phyloP scores from a whole-genome alignment of 2,113 vertebrate genomes.

The Varanus salvator region DNA sequence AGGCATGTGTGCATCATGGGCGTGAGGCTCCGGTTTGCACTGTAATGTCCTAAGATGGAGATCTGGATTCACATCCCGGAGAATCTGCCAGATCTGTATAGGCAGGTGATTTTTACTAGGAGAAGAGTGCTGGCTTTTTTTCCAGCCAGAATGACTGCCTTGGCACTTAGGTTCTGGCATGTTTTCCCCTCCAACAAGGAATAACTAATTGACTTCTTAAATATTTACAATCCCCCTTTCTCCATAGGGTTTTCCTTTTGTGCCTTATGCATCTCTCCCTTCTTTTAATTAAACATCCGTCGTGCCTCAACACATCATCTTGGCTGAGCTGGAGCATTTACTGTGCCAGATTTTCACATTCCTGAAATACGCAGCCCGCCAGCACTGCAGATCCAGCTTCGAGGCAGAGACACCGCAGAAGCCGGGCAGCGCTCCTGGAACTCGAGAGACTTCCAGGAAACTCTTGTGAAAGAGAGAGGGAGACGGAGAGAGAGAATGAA shows the following conservation, averaged over 20 bases:
- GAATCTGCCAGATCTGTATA: not conserved
- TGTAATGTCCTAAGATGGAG: not conserved
- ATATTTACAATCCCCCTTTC: constrained; percentile 50
- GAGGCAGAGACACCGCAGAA: constrained; percentile 61
- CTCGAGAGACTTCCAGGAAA: constrained; percentile 68
- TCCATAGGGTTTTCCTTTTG: constrained; percentile 5
- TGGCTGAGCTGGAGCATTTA: constrained; percentile 63
- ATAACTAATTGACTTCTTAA: constrained; percentile 72
- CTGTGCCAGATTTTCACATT: constrained; percentile 75
- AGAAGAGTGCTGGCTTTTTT: not conserved
- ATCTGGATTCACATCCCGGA: not conserved
- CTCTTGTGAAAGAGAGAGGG: constrained; percentile 51
- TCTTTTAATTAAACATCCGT: constrained; percentile 74
- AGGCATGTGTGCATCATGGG: no score
- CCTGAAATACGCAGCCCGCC: constrained; percentile 72
- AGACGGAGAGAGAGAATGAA: constrained; percentile 14
- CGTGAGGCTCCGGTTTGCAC: no score
- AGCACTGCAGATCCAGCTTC: constrained; percentile 61
- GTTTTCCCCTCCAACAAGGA: constrained; percentile 34
- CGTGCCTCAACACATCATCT: constrained; percentile 73
- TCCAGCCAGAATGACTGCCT: fast-evolving
- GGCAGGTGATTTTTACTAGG: not conserved
- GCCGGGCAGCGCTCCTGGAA: constrained; percentile 63
- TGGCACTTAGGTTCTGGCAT: not conserved
- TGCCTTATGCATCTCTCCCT: constrained; percentile 66